Conservation (phyloP, 2,113 vertebrate genomes). For the Oreochromis aureus region DNA sequence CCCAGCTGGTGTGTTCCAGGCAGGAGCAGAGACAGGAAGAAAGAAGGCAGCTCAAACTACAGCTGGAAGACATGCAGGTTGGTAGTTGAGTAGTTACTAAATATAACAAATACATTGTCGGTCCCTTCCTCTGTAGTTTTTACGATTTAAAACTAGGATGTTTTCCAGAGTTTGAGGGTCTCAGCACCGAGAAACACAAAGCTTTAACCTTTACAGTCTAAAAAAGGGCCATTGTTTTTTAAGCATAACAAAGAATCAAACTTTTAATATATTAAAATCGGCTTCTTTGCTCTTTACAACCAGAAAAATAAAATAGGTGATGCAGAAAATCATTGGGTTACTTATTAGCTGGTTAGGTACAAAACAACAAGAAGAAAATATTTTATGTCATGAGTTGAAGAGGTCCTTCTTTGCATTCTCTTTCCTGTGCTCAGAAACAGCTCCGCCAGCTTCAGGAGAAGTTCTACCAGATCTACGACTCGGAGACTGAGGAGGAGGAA, state of each 20-base stretch:
- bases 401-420: background rate
- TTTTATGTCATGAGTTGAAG: background rate
- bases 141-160: background rate
- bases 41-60: slow-evolving; percentile 94
- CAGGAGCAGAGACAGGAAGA: slow-evolving; percentile 96
- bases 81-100: background rate
- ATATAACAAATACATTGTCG: background rate
- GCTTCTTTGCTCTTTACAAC: background rate
- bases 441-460: slow-evolving; percentile 99
- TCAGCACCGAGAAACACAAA: background rate
- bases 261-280: background rate
- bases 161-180: background rate
- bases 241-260: background rate
- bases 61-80: slow-evolving; percentile 96
- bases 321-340: background rate
- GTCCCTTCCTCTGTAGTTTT: background rate
- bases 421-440: slow-evolving; percentile 80
- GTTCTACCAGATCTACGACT: slow-evolving; percentile 99
- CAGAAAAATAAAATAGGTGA: background rate
- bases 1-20: slow-evolving; percentile 92
- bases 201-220: background rate
- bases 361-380: background rate
- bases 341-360: background rate
- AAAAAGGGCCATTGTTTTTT: background rate
- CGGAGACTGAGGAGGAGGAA: slow-evolving; percentile 94